phyloP scores from a whole-genome alignment of 2,113 vertebrate species.

The Gymnogyps californianus region DNA sequence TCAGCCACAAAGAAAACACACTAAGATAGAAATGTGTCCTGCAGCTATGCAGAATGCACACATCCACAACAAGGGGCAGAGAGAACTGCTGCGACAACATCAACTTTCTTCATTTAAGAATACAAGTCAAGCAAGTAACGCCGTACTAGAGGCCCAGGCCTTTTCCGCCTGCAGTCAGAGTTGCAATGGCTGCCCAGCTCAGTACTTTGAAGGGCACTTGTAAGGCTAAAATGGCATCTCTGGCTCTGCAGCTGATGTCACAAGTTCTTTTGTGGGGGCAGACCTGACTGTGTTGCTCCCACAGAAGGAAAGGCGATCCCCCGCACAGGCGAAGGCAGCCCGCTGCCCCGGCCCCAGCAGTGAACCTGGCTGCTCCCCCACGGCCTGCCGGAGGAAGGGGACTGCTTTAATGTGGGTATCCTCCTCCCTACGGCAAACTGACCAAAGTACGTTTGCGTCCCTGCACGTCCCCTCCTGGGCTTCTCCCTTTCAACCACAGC shows the following conservation, averaged over 20 bases:
- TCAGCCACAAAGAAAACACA: background rate
- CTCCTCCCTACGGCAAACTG: background rate
- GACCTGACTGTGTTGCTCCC: fast-evolving
- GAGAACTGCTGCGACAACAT: background rate
- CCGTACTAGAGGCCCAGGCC: background rate
- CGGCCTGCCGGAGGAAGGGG: background rate
- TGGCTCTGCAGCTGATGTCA: background rate
- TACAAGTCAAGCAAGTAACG: background rate
- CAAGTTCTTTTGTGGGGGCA: background rate
- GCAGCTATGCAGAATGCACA: background rate
- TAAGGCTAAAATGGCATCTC: background rate
- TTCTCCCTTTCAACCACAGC: background rate
- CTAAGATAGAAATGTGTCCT: background rate
- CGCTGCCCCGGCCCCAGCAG: background rate
- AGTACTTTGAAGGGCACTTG: background rate
- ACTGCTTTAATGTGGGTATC: background rate
- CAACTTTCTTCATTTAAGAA: background rate
- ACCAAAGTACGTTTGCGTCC: background rate
- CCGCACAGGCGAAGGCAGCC: background rate
- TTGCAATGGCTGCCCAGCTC: background rate
- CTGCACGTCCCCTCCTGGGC: background rate
- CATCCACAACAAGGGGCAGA: background rate
- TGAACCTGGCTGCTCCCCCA: background rate
- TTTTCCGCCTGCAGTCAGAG: background rate
- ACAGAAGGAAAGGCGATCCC: fast-evolving